A percentile compares a stretch with the other conserved stretches of the same genome.
Conservation (phyloP, 1,140 invertebrate species). For the Polypedilum vanderplanki region DNA sequence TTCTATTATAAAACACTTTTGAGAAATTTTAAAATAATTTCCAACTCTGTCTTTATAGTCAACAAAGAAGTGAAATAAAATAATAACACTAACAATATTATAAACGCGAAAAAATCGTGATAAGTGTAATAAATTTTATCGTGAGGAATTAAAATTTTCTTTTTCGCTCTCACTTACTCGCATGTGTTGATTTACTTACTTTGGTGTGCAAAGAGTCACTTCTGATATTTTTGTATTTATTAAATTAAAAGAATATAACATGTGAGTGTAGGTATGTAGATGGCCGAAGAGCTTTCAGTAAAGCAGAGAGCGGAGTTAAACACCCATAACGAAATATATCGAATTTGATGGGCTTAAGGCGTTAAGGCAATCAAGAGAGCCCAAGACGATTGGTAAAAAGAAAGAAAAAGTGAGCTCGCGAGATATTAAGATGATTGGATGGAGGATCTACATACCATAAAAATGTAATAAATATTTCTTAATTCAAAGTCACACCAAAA, state of each 20-base stretch:
- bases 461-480: slow-evolving; percentile 20
- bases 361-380: neutral
- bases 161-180: neutral
- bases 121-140: slow-evolving; percentile 29
- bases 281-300: too few relatives aligned
- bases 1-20: too few relatives aligned
- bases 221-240: neutral
- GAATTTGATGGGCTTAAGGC: slow-evolving; percentile 25
- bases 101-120: slow-evolving; percentile 25
- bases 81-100: neutral
- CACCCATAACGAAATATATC: slow-evolving; percentile 27
- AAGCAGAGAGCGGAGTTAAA: neutral
- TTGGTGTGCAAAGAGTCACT: too few relatives aligned
- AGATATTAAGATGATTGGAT: slow-evolving; percentile 21
- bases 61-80: neutral
- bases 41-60: too few relatives aligned
- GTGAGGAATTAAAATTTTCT: slow-evolving; percentile 21
- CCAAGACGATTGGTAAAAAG: slow-evolving; percentile 1
- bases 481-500: neutral
- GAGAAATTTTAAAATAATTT: too few relatives aligned
- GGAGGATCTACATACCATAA: neutral
- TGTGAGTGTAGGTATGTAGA: too few relatives aligned
- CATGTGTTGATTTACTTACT: too few relatives aligned
- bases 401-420: neutral
- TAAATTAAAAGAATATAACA: too few relatives aligned